Base-by-base conservation (phyloP, 2,888 invertebrate genomes). In the Anthoptus insignis region DNA sequence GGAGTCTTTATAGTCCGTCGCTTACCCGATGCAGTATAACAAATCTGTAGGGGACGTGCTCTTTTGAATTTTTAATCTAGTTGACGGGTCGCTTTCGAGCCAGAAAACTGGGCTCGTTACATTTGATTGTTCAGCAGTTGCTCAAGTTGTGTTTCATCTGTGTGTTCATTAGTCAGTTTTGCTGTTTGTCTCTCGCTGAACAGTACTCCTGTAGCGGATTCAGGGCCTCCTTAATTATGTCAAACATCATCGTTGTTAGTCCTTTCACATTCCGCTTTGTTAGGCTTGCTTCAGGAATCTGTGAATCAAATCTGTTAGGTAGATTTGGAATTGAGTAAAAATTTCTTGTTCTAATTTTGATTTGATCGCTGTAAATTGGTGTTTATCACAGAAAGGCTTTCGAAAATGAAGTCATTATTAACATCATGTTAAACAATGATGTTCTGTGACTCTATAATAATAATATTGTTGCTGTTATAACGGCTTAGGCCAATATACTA, bases 11-110 rank as follows among this genome's bases (percentile, higher is more conserved):
- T 37, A 34, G 49, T 9, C 27, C 13, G 9, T 63, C 56, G 63
- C 56, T 49, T 8, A 54, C n/a, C 16, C 5, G 6, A 24, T 5
- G 29, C 49, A 39, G n/a, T 56, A 9, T 7, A 29, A 29, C 63
- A 50, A 14, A 56, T 47, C 16, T 34, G 34, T 45, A 14, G 29
- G 19, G 19, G 19, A 4, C 60, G 56, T 63, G 59, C 58, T 57
- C 50, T 59, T 77, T 76, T 83, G 80, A 81, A 84, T 82, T 77
- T 83, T 84, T 83, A 80, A 83, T 81, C 71, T 69, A 37, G 78
- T 76, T 76, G 78, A 82, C 78, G 77, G 73, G 77, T 77, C 76
- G 72, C 75, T 50, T 57, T 57, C 49, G 32, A 71, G 68, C 74
- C 74, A 74, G 73, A 70, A 69, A 71, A 64, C 64, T 56, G 63